Evolutionary conservation across 2,888 invertebrate genomes (phyloP), one percentile per base, ranked within the genome.

Genomic region (Himalopsyche kuldschensis): DNA sequence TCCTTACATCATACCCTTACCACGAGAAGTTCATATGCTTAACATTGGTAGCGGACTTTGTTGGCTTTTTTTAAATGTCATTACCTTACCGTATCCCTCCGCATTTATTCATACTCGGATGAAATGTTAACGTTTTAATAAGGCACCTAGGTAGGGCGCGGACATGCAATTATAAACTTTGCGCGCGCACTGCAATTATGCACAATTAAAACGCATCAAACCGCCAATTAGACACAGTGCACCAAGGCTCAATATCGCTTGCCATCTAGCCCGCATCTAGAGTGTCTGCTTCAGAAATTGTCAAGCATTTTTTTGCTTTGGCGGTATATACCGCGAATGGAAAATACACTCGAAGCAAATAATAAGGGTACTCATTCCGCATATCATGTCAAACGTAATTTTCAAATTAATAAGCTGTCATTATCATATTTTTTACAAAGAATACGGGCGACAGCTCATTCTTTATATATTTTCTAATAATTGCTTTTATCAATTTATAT

Each of bases 81-180:
- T 41, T 15, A 15, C 15, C 2, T 41, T 41, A 41, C 2, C 55
- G 55, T 55, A 55, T 55, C 55, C 55, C 10, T 55, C 24, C 24
- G 4, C 20, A 20, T 55, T 20, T 55, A 55, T 55, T 6, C 3
- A 77, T 48, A 48, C 32, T 80, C n/a, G 15, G 55, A 81, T 83
- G 82, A 82, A 84, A 84, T 82, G 82, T 84, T 84, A 82, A 84
- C 82, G 84, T 84, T 84, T 84, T 84, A 84, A 84, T 84, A 84
- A 84, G 82, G 75, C 55, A 55, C 55, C 77, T 77, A 35, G 46
- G 15, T 47, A 11, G 75, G 75, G 35, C 27, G 82, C 82, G 46
- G 84, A 79, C 84, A 82, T 78, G 82, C 84, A 30, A 84, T 84
- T 84, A 84, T 82, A 80, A 79, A n/a, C 84, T 77, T 31, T 84